Conservation (phyloP, 2,888 invertebrate species). For the Ceratothoa steindachneri region DNA sequence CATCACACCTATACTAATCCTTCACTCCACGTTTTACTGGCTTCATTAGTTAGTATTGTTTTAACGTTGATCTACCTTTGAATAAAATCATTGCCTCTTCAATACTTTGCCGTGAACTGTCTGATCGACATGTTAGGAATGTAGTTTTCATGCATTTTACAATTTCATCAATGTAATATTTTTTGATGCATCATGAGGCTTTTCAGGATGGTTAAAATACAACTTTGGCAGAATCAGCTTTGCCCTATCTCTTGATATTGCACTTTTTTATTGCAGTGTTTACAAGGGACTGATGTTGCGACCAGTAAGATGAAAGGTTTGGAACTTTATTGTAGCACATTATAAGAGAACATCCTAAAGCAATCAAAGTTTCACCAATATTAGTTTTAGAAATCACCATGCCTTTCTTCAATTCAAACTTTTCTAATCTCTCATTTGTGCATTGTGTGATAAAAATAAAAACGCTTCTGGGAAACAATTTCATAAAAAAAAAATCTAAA, state of each 20-base stretch:
- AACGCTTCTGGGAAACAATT: not conserved
- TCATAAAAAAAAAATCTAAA: not conserved
- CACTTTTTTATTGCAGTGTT: not conserved
- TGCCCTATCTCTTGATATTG: not conserved
- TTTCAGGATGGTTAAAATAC: not conserved
- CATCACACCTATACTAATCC: not conserved
- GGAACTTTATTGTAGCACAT: not conserved
- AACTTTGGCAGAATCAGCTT: not conserved
- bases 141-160: not conserved
- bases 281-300: not conserved
- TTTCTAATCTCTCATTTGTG: not conserved
- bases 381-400: not conserved
- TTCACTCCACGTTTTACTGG: not conserved
- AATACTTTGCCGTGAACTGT: not conserved
- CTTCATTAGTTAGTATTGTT: not conserved
- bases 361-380: not conserved
- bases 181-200: not conserved
- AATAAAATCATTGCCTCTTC: not conserved
- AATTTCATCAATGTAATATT: not conserved
- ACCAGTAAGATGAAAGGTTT: not conserved
- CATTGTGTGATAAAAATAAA: not conserved
- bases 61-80: not conserved
- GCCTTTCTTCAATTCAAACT: not conserved
- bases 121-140: not conserved
- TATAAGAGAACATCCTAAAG: not conserved